Evolutionary conservation across 2,797 vertebrate species (phyloP), one percentile per base, ranked within the genome.

Genomic region (Darevskia nairensis): DNA sequence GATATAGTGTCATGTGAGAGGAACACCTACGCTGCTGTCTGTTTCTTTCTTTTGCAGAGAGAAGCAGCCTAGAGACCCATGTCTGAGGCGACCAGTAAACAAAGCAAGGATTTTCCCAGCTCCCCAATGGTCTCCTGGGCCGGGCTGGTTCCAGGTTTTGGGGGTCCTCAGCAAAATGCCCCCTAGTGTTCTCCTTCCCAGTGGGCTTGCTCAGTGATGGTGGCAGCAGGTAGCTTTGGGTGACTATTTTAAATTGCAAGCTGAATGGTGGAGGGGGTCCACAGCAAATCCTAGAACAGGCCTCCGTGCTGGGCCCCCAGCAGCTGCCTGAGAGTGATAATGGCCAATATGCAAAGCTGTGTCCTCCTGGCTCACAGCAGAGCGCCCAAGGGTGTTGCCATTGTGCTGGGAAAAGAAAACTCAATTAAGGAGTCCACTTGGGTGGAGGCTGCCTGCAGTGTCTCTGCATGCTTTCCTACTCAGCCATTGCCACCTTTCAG

Each of bases 1-100:
- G 94, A 96, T 96, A 95, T 91, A 95, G 93, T 91, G 80, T 92
- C 87, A 91, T 94, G 90, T 91, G 93, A 94, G 88, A 92, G 90
- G 91, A 94, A 93, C 93, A 95, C 92, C 94, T 96, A 94, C 91
- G 27, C 90, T 71, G 91, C 92, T 94, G 6, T 25, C 15, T 69
- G 10, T 93, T 29, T 44, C 39, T 78, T 3, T 44, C 59, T 72
- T 27, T 61, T 59, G 41, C 29, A 46, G 21, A 78, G 39, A 85
- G 84, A 59, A 94, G 88, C 13, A 78, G 90, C 84, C 88, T 32
- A 72, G 32, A 72, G 13, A 35, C 15, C 71, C 6, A 0, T 72
- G 1, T 23, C 19, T 72, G n/a, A 72, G 17, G 3, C 32, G 13
- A 72, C 71, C n/a, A 72, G 66, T 68, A 27, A 10, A 72, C n/a